Percentiles rank a stretch among this genome's conserved stretches.
phyloP scores from a whole-genome alignment of 2,113 vertebrate species.

The Seriola dumerili region DNA sequence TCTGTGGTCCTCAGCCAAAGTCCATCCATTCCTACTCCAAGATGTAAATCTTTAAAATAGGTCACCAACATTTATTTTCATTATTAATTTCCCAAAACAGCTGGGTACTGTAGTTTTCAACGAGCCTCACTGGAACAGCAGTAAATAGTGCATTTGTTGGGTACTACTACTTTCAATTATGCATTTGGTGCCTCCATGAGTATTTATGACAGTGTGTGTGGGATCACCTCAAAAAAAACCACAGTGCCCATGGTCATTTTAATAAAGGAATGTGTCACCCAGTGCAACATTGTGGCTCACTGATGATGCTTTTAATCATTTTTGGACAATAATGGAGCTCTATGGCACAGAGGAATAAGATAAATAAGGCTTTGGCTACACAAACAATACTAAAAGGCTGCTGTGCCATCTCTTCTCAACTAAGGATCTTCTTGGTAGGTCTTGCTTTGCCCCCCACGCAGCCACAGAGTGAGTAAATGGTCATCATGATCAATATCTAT shows the following conservation, averaged over 20 bases:
- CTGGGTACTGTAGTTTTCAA: neutral
- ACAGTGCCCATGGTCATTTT: neutral
- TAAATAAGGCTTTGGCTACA: neutral
- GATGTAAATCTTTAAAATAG: neutral
- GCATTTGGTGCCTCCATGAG: no score
- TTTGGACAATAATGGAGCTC: neutral
- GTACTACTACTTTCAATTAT: neutral
- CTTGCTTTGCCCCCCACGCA: conserved; percentile 58
- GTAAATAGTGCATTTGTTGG: neutral
- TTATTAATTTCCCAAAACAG: neutral
- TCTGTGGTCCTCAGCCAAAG: neutral
- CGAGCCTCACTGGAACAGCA: neutral
- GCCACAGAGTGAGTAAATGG: conserved; percentile 80
- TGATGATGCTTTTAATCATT: neutral
- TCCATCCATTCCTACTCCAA: neutral
- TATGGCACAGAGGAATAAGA: neutral
- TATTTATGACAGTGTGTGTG: neutral
- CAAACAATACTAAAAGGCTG: neutral
- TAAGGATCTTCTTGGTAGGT: conserved; percentile 52
- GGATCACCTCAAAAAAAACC: neutral
- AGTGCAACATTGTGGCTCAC: neutral
- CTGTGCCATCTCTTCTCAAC: conserved; percentile 26
- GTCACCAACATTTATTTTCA: neutral
- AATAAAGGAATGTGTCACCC: neutral
- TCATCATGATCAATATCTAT: conserved; percentile 82